Percentiles rank a stretch among this genome's conserved stretches.
Evolutionary conservation across 2,113 vertebrate genomes (phyloP).

Genomic region (Riparia riparia): DNA sequence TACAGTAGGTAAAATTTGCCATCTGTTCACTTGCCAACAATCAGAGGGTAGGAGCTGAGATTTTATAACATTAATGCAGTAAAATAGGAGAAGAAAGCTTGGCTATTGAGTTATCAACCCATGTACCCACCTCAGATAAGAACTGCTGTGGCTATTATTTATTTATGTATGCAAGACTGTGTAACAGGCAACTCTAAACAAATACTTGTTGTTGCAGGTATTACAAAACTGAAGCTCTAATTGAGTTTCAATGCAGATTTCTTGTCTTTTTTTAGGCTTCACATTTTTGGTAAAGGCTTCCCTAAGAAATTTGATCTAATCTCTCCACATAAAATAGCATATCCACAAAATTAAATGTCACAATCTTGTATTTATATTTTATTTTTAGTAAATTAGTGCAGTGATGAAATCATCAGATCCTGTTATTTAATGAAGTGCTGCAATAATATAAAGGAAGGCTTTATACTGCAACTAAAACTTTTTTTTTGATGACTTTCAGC

Average conservation of each 20-base stretch:
- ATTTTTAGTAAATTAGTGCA: not conserved
- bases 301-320: not conserved
- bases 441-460: not conserved
- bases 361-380: not conserved
- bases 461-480: not conserved
- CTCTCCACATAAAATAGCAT: not conserved
- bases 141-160: not conserved
- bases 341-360: not conserved
- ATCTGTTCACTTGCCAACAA: slow-evolving; percentile 41
- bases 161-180: not conserved
- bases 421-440: not conserved
- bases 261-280: not conserved
- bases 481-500: not conserved
- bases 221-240: not conserved
- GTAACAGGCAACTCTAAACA: not conserved
- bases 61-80: slow-evolving; percentile 7
- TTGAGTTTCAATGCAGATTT: not conserved
- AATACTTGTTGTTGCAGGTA: not conserved
- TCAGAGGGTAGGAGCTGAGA: not conserved
- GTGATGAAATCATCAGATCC: not conserved
- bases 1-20: slow-evolving; percentile 34
- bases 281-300: not conserved
- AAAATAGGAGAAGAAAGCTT: not conserved
- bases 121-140: not conserved
- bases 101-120: not conserved